A percentile compares a stretch with the other conserved stretches of the same genome.
Conservation (phyloP, 2,888 invertebrate species). For the Cybosia mesomella region DNA sequence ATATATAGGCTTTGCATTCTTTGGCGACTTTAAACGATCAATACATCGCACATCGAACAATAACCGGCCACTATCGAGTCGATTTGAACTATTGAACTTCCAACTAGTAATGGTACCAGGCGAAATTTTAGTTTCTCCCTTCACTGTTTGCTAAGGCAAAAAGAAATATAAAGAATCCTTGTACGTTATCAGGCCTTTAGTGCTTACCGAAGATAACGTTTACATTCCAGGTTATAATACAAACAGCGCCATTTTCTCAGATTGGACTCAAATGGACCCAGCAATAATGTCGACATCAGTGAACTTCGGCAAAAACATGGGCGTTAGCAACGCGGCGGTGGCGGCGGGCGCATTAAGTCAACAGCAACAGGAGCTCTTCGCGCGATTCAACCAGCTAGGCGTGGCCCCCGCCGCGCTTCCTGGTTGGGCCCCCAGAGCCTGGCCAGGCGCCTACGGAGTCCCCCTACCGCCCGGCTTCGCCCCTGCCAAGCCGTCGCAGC, state of each 20-base stretch:
- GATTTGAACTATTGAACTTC: no score
- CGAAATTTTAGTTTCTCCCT: neutral
- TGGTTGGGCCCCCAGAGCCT: conserved; percentile 47
- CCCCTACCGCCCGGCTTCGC: conserved; percentile 84
- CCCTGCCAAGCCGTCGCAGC: conserved; percentile 73
- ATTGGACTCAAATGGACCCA: conserved; percentile 97
- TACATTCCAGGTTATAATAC: conserved; percentile 69
- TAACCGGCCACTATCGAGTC: no score
- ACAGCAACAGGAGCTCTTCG: conserved; percentile 78
- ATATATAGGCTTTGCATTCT: no score
- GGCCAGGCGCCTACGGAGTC: conserved; percentile 64
- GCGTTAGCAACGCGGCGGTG: conserved; percentile 28
- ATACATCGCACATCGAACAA: no score
- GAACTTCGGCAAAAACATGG: conserved; percentile 75
- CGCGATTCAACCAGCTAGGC: conserved; percentile 75
- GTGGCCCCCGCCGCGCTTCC: conserved; percentile 40
- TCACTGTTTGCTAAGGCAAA: neutral
- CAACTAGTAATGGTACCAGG: no score
- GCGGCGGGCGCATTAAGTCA: conserved; percentile 34
- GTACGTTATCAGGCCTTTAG: neutral
- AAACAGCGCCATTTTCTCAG: conserved; percentile 86
- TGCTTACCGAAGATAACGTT: neutral
- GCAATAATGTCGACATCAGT: conserved; percentile 94
- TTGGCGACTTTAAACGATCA: neutral
- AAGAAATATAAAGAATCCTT: no score